Evolutionary conservation across 2,797 vertebrate species (phyloP), one percentile per base, ranked within the genome.

Genomic region (Limnodromus scolopaceus): DNA sequence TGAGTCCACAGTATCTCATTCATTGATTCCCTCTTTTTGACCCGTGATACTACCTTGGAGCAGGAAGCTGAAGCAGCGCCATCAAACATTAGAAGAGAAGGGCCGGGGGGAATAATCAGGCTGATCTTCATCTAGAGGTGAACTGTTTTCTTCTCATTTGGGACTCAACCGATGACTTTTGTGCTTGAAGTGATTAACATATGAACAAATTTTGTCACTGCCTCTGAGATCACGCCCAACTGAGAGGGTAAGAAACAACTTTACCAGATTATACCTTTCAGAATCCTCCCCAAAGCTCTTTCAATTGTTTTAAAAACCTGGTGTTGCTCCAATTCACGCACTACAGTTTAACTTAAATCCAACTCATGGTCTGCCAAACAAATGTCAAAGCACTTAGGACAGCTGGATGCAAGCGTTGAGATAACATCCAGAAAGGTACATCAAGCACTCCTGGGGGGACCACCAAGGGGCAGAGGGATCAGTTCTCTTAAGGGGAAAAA

Each of bases 331-430:
- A 84, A 45, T 57, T 72, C 43, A 74, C 0, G 0, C 34, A 43
- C 18, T 51, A 18, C 6, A 32, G 51, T 84, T 91, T 76, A 84
- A 92, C 43, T 54, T 49, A 25, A 91, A 81, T 64, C 20, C 69
- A 75, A 27, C 46, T 65, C 30, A 53, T 0, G 2, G 41, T 60
- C 53, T 46, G 58, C 54, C 63, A 92, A 83, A 72, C 28, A 75
- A 83, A 48, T n/a, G 41, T 45, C 86, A 84, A 87, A 90, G 48
- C 69, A 78, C 25, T 77, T 70, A 45, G 3, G 51, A 84, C 43
- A 88, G 72, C 25, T 5, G 36, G 48, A 49, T 39, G 23, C 39
- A 54, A 77, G 45, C 0, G 0, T 1, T 63, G 61, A 76, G 38
- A 27, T 57, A 87, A 79, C 34, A 87, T 49, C 45, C 69, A 45